Base-by-base conservation (phyloP, 1,140 invertebrate species). In the Manduca sexta region DNA sequence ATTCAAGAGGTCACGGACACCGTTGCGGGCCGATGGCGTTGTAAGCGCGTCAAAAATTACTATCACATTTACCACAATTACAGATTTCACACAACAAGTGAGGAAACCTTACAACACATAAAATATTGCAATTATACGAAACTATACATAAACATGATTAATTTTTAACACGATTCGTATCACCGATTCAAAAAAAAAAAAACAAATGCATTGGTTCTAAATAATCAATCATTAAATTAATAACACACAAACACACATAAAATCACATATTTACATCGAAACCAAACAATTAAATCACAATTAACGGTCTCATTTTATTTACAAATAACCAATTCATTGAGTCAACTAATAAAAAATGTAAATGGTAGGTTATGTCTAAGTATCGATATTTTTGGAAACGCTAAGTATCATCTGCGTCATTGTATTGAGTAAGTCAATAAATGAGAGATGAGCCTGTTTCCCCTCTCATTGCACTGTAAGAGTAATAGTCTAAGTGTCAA, bases 241-340 rank as follows among this genome's bases (percentile, higher is more conserved):
- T 54, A 78, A 13, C 14, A 30, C 14, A 40, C 38, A 43, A 12
- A 43, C 70, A 74, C 68, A 52, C 47, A 64, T 69, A 74, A 68
- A 78, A 70, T 71, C 69, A 83, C 69, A 77, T 79, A 84, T 84
- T 76, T 83, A 81, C 77, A 81, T 60, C 51, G 44, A 61, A 73
- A 69, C 62, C 41, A 64, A 64, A 63, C 61, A 78, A 69, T 68
- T 60, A 73, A 69, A 79, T 79, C 74, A 79, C 70, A 74, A 65
- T 34, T 13, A 37, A 34, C 21, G 45, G 49, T 48, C 45, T 14
- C 39, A 49, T 49, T 42, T 56, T 78, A 77, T 80, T 75, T 75
- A 80, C 73, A 74, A n/a, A n/a, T 56, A 61, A 56, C 56, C 40
- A 37, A 46, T 29, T 31, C 8, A 47, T 47, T 39, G n/a, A 39